Evolutionary conservation across 2,888 invertebrate species (phyloP), one percentile per base, ranked within the genome.

Genomic region (Mesopsocus fuscifrons): DNA sequence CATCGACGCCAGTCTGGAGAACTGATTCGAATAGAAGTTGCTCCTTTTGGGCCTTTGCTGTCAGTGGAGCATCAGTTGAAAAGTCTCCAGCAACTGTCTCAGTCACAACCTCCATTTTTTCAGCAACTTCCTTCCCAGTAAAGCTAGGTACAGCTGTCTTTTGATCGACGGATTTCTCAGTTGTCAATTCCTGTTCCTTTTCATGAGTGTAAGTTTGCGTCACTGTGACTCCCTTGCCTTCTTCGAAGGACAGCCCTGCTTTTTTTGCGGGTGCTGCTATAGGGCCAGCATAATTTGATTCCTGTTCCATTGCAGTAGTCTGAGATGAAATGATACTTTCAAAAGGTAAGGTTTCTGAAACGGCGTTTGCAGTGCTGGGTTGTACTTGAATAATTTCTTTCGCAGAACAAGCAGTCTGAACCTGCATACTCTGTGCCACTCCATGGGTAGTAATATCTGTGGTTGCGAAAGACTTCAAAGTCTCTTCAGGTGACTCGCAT

Each of bases 381-480:
- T 53, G 49, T 2, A 22, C 44, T 33, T 52, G 46, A 42, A 44
- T 41, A n/a, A 60, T 49, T 6, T 60, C 48, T 23, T 46, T 45
- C 23, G 47, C 45, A 43, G 44, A 48, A 13, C 43, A 53, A 44
- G 54, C 63, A 17, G 62, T 54, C 48, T 65, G 56, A 2, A 62
- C 61, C 60, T 69, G 64, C 20, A 59, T 60, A 50, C 65, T 63
- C 13, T 63, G 54, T 2, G 66, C 62, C 15, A 64, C 64, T 44
- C 61, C 60, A 49, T 64, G 65, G 3, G 62, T 59, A 32, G 61
- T 58, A 30, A 59, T 47, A 13, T 51, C 48, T 44, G 54, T 51
- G 34, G 38, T 22, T 18, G 52, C 52, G 26, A 44, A 46, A 34
- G 41, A 40, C 33, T 45, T 43, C 30, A 45, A 45, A 3, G 52